Conservation (phyloP, 2,888 invertebrate genomes). For the Napeogenes inachia region DNA sequence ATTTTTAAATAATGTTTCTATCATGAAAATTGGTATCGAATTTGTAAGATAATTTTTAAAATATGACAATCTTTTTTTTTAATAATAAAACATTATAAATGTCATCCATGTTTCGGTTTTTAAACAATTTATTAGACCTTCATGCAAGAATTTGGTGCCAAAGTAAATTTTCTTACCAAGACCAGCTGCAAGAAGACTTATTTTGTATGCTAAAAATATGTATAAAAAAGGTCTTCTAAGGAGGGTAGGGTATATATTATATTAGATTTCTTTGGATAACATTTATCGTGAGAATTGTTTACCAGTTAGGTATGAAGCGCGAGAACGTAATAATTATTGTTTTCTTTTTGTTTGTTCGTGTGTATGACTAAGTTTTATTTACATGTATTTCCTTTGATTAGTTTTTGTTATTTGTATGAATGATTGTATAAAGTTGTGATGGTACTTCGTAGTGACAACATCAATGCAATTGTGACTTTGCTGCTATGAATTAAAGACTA, state of each 20-base stretch:
- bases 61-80: too few species aligned
- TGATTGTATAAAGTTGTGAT: slow-evolving; percentile 5
- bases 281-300: slow-evolving; percentile 49
- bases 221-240: not conserved
- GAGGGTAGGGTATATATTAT: not conserved
- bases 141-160: too few species aligned
- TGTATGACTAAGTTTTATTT: slow-evolving; percentile 28
- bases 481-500: slow-evolving; percentile 4
- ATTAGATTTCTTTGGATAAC: slow-evolving; percentile 35
- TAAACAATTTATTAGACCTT: too few species aligned
- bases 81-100: too few species aligned
- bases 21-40: too few species aligned
- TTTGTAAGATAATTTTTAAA: too few species aligned
- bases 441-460: slow-evolving; percentile 3
- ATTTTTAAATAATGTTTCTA: too few species aligned
- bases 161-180: too few species aligned
- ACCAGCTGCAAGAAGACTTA: too few species aligned
- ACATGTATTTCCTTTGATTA: slow-evolving; percentile 32
- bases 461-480: slow-evolving; percentile 5
- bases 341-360: slow-evolving; percentile 30
- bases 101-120: too few species aligned
- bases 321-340: slow-evolving; percentile 33
- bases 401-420: slow-evolving; percentile 21
- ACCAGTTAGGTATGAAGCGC: slow-evolving; percentile 49
- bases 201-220: not conserved